Conservation (phyloP, 2,797 vertebrate genomes). For the Pelodytes ibericus region DNA sequence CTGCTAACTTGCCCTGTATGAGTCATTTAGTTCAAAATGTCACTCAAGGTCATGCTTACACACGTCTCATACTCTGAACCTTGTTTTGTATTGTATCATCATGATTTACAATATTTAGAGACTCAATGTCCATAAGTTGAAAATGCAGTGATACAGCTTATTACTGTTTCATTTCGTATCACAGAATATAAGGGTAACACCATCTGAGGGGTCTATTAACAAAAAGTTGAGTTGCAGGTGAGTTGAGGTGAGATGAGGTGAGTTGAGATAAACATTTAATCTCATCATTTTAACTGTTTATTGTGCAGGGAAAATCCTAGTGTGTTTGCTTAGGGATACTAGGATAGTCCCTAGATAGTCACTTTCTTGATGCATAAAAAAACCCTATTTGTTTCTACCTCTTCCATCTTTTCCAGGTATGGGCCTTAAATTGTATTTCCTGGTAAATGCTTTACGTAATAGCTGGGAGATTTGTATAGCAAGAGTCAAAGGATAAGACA, state of each 20-base stretch:
- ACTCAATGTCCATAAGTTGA: constrained; percentile 29
- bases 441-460: background rate
- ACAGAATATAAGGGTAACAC: constrained; percentile 9
- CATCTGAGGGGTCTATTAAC: too few relatives aligned
- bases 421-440: background rate
- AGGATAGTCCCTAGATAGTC: too few relatives aligned
- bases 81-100: constrained; percentile 45
- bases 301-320: too few relatives aligned
- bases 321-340: too few relatives aligned
- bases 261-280: too few relatives aligned
- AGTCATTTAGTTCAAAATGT: constrained; percentile 48
- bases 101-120: constrained; percentile 47
- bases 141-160: constrained; percentile 12
- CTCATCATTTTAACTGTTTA: too few relatives aligned
- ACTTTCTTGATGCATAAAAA: background rate
- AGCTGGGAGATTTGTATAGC: background rate
- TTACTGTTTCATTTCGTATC: constrained; percentile 25
- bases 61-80: constrained; percentile 13
- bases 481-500: background rate
- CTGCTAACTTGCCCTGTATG: constrained; percentile 44
- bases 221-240: too few relatives aligned
- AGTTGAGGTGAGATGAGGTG: constrained; percentile 22
- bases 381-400: background rate
- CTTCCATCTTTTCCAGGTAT: background rate
- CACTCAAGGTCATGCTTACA: constrained; percentile 40